Percentiles rank a stretch among this genome's conserved stretches.
Conservation (phyloP, 2,888 invertebrate species). For the Dexiosoma caninum region DNA sequence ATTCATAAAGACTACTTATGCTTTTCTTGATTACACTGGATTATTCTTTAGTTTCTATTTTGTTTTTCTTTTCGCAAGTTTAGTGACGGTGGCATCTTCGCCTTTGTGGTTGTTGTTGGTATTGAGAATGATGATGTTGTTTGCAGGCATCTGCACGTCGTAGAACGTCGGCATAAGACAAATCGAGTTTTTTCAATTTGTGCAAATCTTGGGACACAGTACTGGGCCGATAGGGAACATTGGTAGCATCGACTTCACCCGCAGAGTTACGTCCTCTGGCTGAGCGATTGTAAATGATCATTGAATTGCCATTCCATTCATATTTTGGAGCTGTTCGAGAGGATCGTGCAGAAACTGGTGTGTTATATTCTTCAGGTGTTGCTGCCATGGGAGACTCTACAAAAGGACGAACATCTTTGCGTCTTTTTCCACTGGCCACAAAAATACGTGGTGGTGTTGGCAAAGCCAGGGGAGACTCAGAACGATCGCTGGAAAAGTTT, state of each 20-base stretch:
- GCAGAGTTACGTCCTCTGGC: slow-evolving; percentile 73
- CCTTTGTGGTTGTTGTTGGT: slow-evolving; percentile 65
- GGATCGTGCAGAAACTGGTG: slow-evolving; percentile 43
- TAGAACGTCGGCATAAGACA: slow-evolving; percentile 91
- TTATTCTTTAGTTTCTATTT: neutral
- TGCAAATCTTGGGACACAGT: slow-evolving; percentile 90
- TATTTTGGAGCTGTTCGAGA: slow-evolving; percentile 62
- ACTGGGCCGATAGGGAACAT: slow-evolving; percentile 81
- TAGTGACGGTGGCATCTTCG: slow-evolving; percentile 61
- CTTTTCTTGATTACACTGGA: slow-evolving; percentile 34
- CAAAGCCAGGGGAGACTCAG: slow-evolving; percentile 83
- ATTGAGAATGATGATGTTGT: slow-evolving; percentile 66
- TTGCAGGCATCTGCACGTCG: slow-evolving; percentile 80
- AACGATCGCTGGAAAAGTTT: slow-evolving; percentile 80
- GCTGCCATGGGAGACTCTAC: slow-evolving; percentile 72
- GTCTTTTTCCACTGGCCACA: slow-evolving; percentile 80
- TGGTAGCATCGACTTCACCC: slow-evolving; percentile 71
- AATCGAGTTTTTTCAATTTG: slow-evolving; percentile 87
- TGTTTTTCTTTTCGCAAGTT: neutral
- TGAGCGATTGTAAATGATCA: slow-evolving; percentile 83
- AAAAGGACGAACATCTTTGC: slow-evolving; percentile 80
- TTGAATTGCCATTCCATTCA: slow-evolving; percentile 85
- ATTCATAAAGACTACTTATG: slow-evolving; percentile 37
- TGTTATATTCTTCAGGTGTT: slow-evolving; percentile 35
- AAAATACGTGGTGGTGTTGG: slow-evolving; percentile 83